Evolutionary conservation across 2,113 vertebrate species (phyloP), one percentile per base, ranked within the genome.

Genomic region (Equus przewalskii): DNA sequence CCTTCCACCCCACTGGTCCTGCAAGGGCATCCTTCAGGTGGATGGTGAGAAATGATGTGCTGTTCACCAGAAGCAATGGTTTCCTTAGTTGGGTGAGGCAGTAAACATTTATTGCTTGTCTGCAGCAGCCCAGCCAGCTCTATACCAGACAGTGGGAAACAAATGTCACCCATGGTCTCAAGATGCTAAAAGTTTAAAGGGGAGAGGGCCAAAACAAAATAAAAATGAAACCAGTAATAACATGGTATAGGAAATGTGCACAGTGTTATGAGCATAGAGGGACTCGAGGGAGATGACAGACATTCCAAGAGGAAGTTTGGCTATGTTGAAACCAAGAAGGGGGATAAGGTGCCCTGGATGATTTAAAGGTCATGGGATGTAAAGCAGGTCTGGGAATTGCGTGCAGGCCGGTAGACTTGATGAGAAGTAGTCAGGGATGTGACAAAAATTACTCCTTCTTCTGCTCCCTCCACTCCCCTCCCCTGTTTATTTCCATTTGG

Each of bases 151-250:
- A 1, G 46, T 26, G 15, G 30, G 24, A 87, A 96, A 51, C 72
- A 92, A 44, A 56, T 7, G 24, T 51, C 72, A 56, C 22, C 13
- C 0, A 0, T 51, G 72, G n/a, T 91, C 60, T 88, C 8, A 7
- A 46, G 81, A 54, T 56, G 60, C 62, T 54, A 7, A 60, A 88
- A 85, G 9, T 67, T 80, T 75, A 49, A 91, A 95, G 28, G 41
- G 44, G 36, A 92, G 33, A 60, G 36, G 16, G 58, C 49, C n/a
- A 30, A 62, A 96, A 28, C 73, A 90, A 85, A 87, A 90, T 51
- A 76, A 87, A 92, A 79, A 64, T 10, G 15, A 82, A 92, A 80
- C 14, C 13, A 73, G 49, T 49, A n/a, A 21, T 64, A 73, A 26
- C 41, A 60, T 24, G 19, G 22, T 60, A 9, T 60, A 65, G 33